Base-by-base conservation (phyloP, 23 tunicate species). In the Trididemnum miniatum region DNA sequence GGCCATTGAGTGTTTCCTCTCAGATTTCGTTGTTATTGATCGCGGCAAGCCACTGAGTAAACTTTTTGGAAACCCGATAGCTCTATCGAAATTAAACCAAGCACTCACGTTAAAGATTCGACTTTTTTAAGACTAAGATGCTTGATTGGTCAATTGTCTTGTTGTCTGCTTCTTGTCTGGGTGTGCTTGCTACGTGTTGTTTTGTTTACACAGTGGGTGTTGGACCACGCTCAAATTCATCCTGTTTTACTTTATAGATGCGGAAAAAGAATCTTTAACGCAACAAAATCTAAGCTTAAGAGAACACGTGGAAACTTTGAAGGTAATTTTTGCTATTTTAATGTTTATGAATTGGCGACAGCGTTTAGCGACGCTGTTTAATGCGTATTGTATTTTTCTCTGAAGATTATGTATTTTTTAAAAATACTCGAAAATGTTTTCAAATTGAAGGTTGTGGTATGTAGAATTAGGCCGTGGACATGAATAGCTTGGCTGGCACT, bases 231-330 rank as follows among this genome's bases (percentile, higher is more conserved):
- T 44, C 15, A 44, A 44, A 44, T 15, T 44, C 15, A 44, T 44
- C 54, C 15, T 12, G 15, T 62, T n/a, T 24, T n/a, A 12, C n/a
- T 22, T 87, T 88, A 23, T 66, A 89, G 94, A 30, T 28, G 79
- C 26, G 27, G 94, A 89, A 60, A 80, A 59, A 36, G 94, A 83
- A n/a, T 20, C 79, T 5, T 37, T 83, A 24, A 33, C 71, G 0
- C 35, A 64, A 36, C 90, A 91, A 71, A 34, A 80, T 52, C 80
- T 81, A 34, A 31, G 27, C 2, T 30, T 86, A 81, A 91, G 69
- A 37, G 90, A 91, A 27, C 72, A 75, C 51, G 81, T 81, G 23
- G 90, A 91, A 26, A 27, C 57, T 5, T 36, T 85, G 26, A 79
- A 84, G 97, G 97, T 91, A 32, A 33, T 78, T 62, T 44, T 44